Evolutionary conservation across 2,797 vertebrate genomes (phyloP).

Genomic region (Limnodromus scolopaceus): DNA sequence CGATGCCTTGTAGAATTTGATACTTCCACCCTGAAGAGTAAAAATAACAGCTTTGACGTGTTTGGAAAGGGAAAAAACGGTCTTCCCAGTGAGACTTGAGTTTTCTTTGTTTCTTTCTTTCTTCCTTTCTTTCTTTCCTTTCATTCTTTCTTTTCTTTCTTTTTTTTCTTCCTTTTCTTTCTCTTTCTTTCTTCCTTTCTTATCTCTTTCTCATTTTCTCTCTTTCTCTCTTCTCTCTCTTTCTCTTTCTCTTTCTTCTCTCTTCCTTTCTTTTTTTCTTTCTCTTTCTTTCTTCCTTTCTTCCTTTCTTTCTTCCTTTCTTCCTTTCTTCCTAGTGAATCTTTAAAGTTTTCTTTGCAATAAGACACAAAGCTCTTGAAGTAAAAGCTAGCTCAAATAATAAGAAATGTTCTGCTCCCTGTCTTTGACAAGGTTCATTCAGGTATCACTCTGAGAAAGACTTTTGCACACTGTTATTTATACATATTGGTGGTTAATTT

Average conservation of each 20-base stretch:
- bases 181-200: too few species aligned
- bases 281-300: too few species aligned
- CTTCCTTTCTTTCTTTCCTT: too few species aligned
- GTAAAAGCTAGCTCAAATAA: not conserved
- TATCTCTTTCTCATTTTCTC: too few species aligned
- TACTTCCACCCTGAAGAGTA: not conserved
- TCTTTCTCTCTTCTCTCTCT: too few species aligned
- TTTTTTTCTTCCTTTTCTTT: too few species aligned
- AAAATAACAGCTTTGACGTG: not conserved
- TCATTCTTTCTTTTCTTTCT: too few species aligned
- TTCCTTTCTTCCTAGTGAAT: not conserved
- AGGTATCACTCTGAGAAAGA: not conserved
- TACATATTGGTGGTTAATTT: not conserved
- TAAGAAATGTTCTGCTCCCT: not conserved
- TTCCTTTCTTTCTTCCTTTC: not conserved
- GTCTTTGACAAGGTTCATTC: not conserved
- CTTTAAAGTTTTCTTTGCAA: not conserved
- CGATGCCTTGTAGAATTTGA: rapidly evolving
- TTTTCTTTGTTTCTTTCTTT: not conserved
- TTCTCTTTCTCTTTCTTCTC: too few species aligned
- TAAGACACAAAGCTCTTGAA: not conserved
- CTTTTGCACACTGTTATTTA: not conserved
- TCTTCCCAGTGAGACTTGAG: not conserved
- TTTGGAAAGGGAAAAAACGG: not conserved
- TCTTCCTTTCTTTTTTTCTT: too few species aligned